Conservation (phyloP, 2,888 invertebrate species). For the Drosophila glabriapex region DNA sequence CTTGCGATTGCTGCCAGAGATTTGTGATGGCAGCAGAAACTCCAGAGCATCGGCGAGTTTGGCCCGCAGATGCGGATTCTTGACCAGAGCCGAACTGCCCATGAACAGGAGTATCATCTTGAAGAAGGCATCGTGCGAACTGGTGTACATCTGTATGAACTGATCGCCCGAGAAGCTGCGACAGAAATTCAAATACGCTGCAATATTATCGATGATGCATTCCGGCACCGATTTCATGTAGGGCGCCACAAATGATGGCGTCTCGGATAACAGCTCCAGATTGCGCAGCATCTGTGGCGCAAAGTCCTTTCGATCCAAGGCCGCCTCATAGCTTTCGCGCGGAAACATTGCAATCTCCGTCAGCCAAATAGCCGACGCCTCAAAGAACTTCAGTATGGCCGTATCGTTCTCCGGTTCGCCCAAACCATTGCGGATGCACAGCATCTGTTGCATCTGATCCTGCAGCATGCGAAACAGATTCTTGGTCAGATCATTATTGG, state of each 20-base stretch:
- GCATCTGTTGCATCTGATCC: slow-evolving; percentile 88
- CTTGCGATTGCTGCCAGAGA: slow-evolving; percentile 75
- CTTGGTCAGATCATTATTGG: slow-evolving; percentile 88
- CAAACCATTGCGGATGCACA: slow-evolving; percentile 91
- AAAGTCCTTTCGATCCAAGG: slow-evolving; percentile 85
- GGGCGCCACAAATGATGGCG: slow-evolving; percentile 89
- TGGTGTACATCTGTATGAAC: slow-evolving; percentile 88
- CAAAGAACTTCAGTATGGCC: slow-evolving; percentile 90
- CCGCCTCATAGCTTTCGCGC: slow-evolving; percentile 79
- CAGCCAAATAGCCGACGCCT: slow-evolving; percentile 94
- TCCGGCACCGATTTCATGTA: slow-evolving; percentile 94
- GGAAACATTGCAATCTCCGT: slow-evolving; percentile 91
- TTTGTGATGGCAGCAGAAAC: slow-evolving; percentile 91
- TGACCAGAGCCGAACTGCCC: slow-evolving; percentile 92
- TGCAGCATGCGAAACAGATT: slow-evolving; percentile 88
- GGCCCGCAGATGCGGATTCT: slow-evolving; percentile 97
- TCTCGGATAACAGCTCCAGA: slow-evolving; percentile 84
- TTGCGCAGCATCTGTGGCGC: slow-evolving; percentile 87
- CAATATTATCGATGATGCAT: slow-evolving; percentile 94
- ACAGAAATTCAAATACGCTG: slow-evolving; percentile 92
- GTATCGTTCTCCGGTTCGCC: slow-evolving; percentile 91
- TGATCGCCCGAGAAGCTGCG: slow-evolving; percentile 90
- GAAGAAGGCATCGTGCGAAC: slow-evolving; percentile 87
- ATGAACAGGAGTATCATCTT: slow-evolving; percentile 94
- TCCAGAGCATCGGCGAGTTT: slow-evolving; percentile 95